These are phyloP conservation scores for Sceliomorpha sp. DNA, from an alignment of 2,888 invertebrate genomes.

Conservation along the genomic window DNA sequence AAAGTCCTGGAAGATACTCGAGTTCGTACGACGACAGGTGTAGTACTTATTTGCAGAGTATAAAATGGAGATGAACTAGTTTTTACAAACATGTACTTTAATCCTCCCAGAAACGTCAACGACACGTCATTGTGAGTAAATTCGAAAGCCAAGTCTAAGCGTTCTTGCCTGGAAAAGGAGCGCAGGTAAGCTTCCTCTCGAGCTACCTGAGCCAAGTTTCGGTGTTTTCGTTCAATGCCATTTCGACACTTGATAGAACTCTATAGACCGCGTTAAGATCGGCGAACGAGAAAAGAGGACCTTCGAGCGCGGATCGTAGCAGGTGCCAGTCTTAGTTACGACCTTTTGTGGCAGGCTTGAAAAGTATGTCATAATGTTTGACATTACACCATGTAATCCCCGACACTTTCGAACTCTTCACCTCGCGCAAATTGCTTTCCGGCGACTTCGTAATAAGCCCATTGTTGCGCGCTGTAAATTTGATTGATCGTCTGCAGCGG, in stretches of 20 bases:
- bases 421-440: constrained; percentile 1
- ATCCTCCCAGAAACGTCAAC: not conserved
- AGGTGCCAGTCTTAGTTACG: constrained; percentile 42
- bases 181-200: constrained; percentile 27
- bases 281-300: constrained; percentile 1
- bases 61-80: too few species aligned
- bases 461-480: too few species aligned
- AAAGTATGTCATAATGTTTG: constrained; percentile 47
- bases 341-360: constrained; percentile 33
- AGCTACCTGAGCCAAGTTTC: constrained; percentile 24
- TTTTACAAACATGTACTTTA: too few species aligned
- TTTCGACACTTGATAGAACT: constrained; percentile 5
- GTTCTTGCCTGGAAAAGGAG: constrained; percentile 36
- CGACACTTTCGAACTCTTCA: constrained; percentile 18
- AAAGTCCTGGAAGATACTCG: too few species aligned
- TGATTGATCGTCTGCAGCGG: too few species aligned
- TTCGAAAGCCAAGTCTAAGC: constrained; percentile 20
- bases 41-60: too few species aligned
- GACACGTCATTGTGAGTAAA: constrained; percentile 35
- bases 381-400: constrained; percentile 14
- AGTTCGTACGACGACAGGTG: too few species aligned
- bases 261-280: not conserved
- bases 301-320: constrained; percentile 18
- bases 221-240: constrained; percentile 11
- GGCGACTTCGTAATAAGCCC: constrained; percentile 3